Evolutionary conservation across 1,140 invertebrate genomes (phyloP).

Genomic region (Pseudomyrmex flavicornis): DNA sequence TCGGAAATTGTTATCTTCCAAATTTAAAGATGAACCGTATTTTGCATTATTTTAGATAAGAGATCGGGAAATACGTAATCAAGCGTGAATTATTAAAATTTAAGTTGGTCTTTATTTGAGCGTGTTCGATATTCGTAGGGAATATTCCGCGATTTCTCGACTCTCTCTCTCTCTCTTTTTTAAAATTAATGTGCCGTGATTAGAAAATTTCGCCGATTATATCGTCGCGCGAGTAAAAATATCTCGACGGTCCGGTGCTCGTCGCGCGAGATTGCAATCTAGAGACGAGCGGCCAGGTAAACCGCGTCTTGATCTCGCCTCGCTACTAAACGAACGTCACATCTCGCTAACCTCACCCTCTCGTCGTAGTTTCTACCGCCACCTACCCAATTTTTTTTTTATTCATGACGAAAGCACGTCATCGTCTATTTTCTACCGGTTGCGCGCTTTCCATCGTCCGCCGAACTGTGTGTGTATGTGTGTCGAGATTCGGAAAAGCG

Average conservation of each 20-base stretch:
- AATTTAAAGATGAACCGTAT: too few species aligned
- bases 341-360: slow-evolving; percentile 28
- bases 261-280: slow-evolving; percentile 3
- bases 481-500: background rate
- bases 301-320: slow-evolving; percentile 26
- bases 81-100: too few species aligned
- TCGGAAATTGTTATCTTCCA: too few species aligned
- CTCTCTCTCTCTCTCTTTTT: background rate
- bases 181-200: background rate
- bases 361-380: background rate
- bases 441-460: background rate
- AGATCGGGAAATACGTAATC: too few species aligned
- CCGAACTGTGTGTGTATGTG: background rate
- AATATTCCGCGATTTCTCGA: background rate
- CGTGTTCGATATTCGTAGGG: too few species aligned
- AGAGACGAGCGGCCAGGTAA: background rate
- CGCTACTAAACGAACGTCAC: background rate
- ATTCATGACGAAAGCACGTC: slow-evolving; percentile 28
- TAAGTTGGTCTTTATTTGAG: too few species aligned
- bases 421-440: slow-evolving; percentile 32
- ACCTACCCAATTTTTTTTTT: slow-evolving; percentile 11
- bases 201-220: slow-evolving; percentile 14
- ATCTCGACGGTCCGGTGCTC: slow-evolving; percentile 1
- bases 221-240: slow-evolving; percentile 17
- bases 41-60: too few species aligned